A percentile compares a stretch with the other conserved stretches of the same genome.
These are phyloP conservation scores for Morbakka virulenta DNA, from an alignment of 30 jellyfish, hydroid and myxozoan genomes.

Conservation along the genomic window DNA sequence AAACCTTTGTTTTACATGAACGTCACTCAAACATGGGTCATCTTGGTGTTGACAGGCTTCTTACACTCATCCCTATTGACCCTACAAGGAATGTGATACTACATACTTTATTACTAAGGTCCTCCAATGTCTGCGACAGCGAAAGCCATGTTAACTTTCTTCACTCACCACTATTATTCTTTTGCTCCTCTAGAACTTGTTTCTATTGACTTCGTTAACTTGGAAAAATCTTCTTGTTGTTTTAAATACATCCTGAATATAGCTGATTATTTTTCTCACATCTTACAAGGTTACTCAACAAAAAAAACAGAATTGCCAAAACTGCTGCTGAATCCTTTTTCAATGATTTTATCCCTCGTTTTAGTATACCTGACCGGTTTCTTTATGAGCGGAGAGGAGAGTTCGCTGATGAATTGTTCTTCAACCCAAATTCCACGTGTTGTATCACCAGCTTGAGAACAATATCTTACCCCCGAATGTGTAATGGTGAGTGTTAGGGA, in stretches of 20 bases:
- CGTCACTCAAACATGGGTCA: slow-evolving; percentile 56
- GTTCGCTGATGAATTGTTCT: slow-evolving; percentile 9
- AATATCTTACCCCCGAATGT: slow-evolving; percentile 9
- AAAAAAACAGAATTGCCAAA: slow-evolving; percentile 27
- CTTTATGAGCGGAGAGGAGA: slow-evolving; percentile 14
- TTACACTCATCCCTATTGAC: slow-evolving; percentile 45
- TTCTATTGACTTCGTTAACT: slow-evolving; percentile 15
- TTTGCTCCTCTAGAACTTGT: slow-evolving; percentile 17
- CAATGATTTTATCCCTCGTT: slow-evolving; percentile 22
- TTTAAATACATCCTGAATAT: slow-evolving; percentile 33
- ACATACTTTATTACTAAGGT: slow-evolving; percentile 3
- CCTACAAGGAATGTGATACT: slow-evolving; percentile 37
- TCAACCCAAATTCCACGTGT: not conserved
- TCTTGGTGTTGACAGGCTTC: slow-evolving; percentile 31
- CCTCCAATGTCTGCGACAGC: no score
- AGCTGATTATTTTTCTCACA: slow-evolving; percentile 44
- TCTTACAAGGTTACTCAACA: slow-evolving; percentile 25
- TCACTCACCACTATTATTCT: slow-evolving; percentile 37
- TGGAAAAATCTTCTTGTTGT: slow-evolving; percentile 40
- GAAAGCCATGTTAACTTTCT: not conserved
- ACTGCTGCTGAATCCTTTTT: slow-evolving; percentile 13
- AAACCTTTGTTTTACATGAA: no score
- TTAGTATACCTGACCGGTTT: no score
- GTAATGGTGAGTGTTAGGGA: slow-evolving; percentile 25
- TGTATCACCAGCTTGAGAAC: slow-evolving; percentile 20